These are phyloP conservation scores for Serinus canaria DNA, from an alignment of 2,113 vertebrate genomes.

Conservation along the genomic window DNA sequence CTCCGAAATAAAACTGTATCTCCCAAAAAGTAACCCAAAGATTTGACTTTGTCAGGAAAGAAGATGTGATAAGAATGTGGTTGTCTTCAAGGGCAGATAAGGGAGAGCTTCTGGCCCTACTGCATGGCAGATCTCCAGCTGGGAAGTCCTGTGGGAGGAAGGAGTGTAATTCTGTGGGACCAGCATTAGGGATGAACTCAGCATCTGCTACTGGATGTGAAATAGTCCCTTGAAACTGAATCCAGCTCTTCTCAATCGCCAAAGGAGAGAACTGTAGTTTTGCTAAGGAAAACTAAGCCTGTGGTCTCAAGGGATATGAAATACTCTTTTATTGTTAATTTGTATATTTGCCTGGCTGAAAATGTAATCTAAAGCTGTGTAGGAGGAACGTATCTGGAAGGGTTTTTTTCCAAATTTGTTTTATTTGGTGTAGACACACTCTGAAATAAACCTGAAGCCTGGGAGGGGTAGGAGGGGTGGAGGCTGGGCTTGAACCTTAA, in stretches of 20 bases:
- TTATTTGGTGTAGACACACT: background rate
- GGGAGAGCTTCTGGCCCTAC: background rate
- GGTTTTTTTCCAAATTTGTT: background rate
- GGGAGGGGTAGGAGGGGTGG: too few relatives aligned
- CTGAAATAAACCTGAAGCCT: background rate
- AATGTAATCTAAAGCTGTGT: background rate
- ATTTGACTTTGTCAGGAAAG: background rate
- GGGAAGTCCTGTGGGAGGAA: background rate
- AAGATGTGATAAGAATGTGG: background rate
- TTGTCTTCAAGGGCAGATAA: background rate
- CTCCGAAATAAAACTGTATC: fast-evolving
- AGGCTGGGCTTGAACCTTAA: background rate
- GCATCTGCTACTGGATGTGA: background rate
- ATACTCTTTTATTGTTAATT: background rate
- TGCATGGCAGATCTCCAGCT: background rate
- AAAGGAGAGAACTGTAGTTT: background rate
- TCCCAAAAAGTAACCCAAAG: background rate
- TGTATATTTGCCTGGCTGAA: background rate
- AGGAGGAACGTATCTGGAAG: background rate
- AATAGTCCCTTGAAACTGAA: background rate
- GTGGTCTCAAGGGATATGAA: background rate
- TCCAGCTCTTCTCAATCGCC: background rate
- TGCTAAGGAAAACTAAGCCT: background rate
- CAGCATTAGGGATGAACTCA: background rate
- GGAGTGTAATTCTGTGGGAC: background rate